Evolutionary conservation across 2,113 vertebrate species (phyloP), one percentile per base, ranked within the genome.

Genomic region (Gallinago media): DNA sequence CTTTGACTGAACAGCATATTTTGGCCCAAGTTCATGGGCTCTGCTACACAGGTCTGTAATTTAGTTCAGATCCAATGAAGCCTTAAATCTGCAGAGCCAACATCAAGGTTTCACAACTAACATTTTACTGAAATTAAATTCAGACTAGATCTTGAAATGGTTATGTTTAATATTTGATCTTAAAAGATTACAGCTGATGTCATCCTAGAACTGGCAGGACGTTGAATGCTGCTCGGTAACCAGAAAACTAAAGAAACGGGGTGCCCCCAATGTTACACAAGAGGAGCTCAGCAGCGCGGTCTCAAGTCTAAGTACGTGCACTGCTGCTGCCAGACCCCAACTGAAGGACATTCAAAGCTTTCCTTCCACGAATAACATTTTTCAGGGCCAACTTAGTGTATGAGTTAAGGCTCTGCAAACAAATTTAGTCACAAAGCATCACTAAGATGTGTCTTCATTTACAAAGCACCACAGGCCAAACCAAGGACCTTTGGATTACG

Each of bases 81-180:
- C 27, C 34, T 67, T 46, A 70, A 73, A 71, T 85, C 67, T 34
- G 34, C 59, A 92, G 26, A 52, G 52, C 21, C 38, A 79, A 67
- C 46, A 70, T 49, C 42, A 31, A 83, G 75, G 72, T 29, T 76
- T 71, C 85, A 77, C 17, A 23, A 50, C 32, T 70, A 88, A 55
- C 25, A 47, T 62, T 78, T 81, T 15, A 46, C 68, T 72, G 72
- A 63, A 66, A 80, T 93, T 21, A 87, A 94, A 85, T 78, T 84
- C 72, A 73, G 34, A 79, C 52, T 52, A 62, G 50, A 59, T 63
- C 59, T 78, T 96, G 50, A 79, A 62, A 59, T 25, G 14, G 34
- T 63, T 77, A 63, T 5, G 6, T 62, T 80, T 73, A 86, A 80
- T 73, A 76, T 77, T 59, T 44, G 22, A 85, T 46, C 79, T 67